Conservation (phyloP, 2,113 vertebrate genomes). For the Pedetes capensis region DNA sequence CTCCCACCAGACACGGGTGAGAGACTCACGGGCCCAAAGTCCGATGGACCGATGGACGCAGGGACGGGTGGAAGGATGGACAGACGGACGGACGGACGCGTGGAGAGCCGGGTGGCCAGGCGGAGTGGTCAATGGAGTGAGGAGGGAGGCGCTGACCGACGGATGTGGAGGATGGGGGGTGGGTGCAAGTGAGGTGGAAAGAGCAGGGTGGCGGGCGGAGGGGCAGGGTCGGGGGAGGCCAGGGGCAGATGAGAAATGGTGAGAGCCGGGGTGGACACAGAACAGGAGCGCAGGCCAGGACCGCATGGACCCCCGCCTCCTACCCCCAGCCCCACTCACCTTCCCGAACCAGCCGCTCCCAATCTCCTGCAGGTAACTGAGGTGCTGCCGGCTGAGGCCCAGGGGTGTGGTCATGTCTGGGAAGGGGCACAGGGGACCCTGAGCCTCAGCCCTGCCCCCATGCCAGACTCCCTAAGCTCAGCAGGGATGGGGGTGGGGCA, state of each 20-base stretch:
- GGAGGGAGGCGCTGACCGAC: conserved; percentile 57
- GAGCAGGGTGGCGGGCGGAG: not conserved
- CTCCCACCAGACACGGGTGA: not conserved
- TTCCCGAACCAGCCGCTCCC: conserved; percentile 96
- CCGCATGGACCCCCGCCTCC: not conserved
- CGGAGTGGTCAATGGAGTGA: conserved; percentile 72
- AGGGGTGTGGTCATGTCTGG: conserved; percentile 85
- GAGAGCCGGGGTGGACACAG: conserved; percentile 41
- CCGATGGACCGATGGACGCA: conserved; percentile 58
- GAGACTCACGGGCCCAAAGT: conserved; percentile 73
- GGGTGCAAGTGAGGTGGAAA: not conserved
- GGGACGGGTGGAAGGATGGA: conserved; percentile 67
- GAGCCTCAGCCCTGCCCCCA: not conserved
- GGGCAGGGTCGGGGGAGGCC: not conserved
- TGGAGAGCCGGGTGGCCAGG: conserved; percentile 63
- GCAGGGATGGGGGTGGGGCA: not conserved
- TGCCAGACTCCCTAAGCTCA: not conserved
- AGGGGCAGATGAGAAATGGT: conserved; percentile 46
- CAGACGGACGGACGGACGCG: conserved; percentile 59
- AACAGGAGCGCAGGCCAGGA: not conserved
- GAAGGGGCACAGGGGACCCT: not conserved
- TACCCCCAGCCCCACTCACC: conserved; percentile 79
- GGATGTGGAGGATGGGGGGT: not conserved
- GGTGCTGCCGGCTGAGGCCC: conserved; percentile 90
- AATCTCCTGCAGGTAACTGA: conserved; percentile 95